Percentiles rank a stretch among this genome's conserved stretches.
Evolutionary conservation across 2,113 vertebrate genomes (phyloP).

Genomic region (Notothenia rossii): DNA sequence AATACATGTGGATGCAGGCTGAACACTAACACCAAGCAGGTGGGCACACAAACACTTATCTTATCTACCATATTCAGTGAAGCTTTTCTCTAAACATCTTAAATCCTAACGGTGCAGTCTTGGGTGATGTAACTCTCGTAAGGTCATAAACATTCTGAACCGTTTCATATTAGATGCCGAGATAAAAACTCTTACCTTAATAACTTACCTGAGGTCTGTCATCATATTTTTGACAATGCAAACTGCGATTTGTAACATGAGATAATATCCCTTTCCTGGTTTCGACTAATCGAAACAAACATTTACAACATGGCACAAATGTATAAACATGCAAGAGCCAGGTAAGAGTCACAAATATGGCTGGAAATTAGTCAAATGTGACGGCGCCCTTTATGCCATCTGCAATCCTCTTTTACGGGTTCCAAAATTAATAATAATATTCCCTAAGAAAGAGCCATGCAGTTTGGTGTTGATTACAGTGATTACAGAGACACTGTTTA

Average conservation of each 20-base stretch:
- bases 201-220: background rate
- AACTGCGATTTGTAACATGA: background rate
- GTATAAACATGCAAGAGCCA: background rate
- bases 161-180: background rate
- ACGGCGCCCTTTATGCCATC: background rate
- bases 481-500: background rate
- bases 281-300: conserved; percentile 1
- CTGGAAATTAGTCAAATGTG: background rate
- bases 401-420: too few relatives aligned
- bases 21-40: conserved; percentile 10
- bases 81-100: conserved; percentile 14
- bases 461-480: background rate
- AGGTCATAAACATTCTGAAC: background rate
- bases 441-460: background rate
- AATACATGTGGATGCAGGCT: conserved; percentile 39
- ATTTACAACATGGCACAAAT: background rate
- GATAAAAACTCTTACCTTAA: background rate
- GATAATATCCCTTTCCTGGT: background rate
- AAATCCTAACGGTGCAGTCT: background rate
- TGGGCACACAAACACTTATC: background rate
- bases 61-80: conserved; percentile 26
- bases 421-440: conserved; percentile 2
- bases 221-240: background rate
- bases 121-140: background rate
- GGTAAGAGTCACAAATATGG: background rate